Evolutionary conservation across 2,888 invertebrate genomes (phyloP), one percentile per base, ranked within the genome.

Genomic region (Sceliomorpha sp.): DNA sequence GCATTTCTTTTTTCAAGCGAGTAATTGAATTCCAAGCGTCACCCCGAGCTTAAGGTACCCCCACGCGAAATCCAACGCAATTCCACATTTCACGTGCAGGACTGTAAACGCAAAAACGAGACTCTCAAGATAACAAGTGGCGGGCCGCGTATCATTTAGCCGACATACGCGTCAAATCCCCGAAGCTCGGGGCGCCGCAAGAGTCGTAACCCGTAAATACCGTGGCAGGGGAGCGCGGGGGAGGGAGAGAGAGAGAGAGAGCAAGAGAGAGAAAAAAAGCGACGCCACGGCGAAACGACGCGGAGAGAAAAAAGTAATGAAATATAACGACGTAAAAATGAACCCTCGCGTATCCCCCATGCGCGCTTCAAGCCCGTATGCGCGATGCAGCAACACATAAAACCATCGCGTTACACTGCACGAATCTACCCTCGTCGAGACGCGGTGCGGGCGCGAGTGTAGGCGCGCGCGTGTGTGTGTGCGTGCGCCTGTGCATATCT

Each of bases 311-410:
- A 64, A 63, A 71, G 74, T 76, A 77, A 80, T 79, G 75, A 77
- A 75, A 79, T 79, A 75, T 79, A 79, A 83, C 78, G 76, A 80
- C 71, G 77, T 75, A 76, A 80, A 82, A 80, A 80, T 78, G 77
- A 78, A 81, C 74, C 70, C 71, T 69, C 64, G 73, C 71, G 58
- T 42, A 29, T 56, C 56, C 56, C 68, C 68, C 17, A 15, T 48
- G 60, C 58, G 69, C 40, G 66, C 55, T 58, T 53, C 48, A 51
- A 45, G 63, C 66, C 66, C 66, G 73, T 70, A 73, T 72, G 72
- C 64, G 70, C 68, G 60, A 56, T 58, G 58, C 63, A 60, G 47
- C 44, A 48, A 67, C 59, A 66, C 60, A 68, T 59, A 68, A 73
- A 75, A 55, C 56, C 63, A 37, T 44, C 53, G 64, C 59, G 59